Evolutionary conservation across 2,797 vertebrate species (phyloP).

Genomic region (Clamator glandarius): DNA sequence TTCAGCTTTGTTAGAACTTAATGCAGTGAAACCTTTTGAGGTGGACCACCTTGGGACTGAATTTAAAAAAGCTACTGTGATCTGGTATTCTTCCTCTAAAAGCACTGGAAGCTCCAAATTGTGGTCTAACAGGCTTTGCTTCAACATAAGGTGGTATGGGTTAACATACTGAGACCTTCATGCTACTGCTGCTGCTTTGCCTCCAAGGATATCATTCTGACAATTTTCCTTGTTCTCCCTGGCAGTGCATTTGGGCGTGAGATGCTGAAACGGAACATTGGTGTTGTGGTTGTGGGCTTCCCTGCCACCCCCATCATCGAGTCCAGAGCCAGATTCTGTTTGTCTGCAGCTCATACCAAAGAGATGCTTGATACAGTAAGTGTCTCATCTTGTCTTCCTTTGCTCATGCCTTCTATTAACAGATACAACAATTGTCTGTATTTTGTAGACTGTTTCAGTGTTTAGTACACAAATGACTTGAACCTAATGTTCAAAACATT

Average conservation of each 20-base stretch:
- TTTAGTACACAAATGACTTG: neutral
- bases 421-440: neutral
- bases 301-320: constrained; percentile 97
- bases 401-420: neutral
- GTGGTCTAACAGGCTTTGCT: neutral
- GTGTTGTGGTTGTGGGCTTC: constrained; percentile 96
- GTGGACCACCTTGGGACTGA: constrained; percentile 1
- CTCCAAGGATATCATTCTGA: neutral
- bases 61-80: constrained; percentile 34
- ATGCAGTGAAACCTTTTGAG: constrained; percentile 42
- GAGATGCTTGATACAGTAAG: constrained; percentile 93
- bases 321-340: constrained; percentile 94
- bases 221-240: neutral
- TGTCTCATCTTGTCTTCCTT: constrained; percentile 26
- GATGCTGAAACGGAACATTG: constrained; percentile 95
- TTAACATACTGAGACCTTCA: neutral
- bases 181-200: neutral
- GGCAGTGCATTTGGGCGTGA: constrained; percentile 93
- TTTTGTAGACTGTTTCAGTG: neutral
- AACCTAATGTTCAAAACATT: neutral
- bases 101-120: neutral
- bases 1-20: constrained; percentile 51
- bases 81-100: neutral
- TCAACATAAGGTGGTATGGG: neutral
- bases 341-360: constrained; percentile 93